A percentile compares a stretch with the other conserved stretches of the same genome.
phyloP scores from a whole-genome alignment of 2,888 invertebrate species.

The Pachycephus smyrnensis region DNA sequence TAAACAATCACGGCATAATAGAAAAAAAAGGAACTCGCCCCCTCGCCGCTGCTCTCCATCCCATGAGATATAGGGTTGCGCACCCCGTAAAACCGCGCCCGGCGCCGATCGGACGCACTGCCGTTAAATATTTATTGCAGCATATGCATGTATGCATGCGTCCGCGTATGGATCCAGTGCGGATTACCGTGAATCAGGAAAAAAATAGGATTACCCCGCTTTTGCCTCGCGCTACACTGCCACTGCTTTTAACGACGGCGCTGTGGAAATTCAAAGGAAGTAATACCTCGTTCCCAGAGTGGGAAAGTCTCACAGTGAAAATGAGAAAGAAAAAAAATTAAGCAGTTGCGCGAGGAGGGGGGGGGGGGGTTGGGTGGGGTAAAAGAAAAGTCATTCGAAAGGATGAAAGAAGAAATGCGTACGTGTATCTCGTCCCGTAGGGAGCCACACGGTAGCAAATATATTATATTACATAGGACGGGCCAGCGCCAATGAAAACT shows the following conservation, averaged over 20 bases:
- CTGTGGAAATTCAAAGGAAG: neutral
- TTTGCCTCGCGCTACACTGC: neutral
- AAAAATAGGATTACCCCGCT: constrained; percentile 46
- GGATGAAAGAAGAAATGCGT: constrained; percentile 49
- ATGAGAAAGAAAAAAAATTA: neutral
- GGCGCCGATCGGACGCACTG: constrained; percentile 21
- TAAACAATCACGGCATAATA: constrained; percentile 66
- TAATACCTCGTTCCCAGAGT: neutral
- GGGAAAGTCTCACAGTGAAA: neutral
- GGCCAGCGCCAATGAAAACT: constrained; percentile 64
- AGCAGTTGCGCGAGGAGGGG: constrained; percentile 8
- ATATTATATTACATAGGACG: constrained; percentile 64
- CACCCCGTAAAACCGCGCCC: constrained; percentile 10
- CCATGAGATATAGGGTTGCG: constrained; percentile 1
- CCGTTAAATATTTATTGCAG: constrained; percentile 62
- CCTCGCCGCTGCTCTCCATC: constrained; percentile 18
- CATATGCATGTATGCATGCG: constrained; percentile 42
- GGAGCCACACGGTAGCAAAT: constrained; percentile 61
- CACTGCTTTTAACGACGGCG: neutral
- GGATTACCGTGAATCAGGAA: constrained; percentile 54
- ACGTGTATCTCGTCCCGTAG: constrained; percentile 51
- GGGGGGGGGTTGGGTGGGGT: constrained; percentile 17
- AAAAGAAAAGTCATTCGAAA: constrained; percentile 22
- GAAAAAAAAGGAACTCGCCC: constrained; percentile 46
- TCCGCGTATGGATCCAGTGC: constrained; percentile 28